Evolutionary conservation across 1,140 invertebrate genomes (phyloP), one percentile per base, ranked within the genome.

Genomic region (Heliconius nattereri): DNA sequence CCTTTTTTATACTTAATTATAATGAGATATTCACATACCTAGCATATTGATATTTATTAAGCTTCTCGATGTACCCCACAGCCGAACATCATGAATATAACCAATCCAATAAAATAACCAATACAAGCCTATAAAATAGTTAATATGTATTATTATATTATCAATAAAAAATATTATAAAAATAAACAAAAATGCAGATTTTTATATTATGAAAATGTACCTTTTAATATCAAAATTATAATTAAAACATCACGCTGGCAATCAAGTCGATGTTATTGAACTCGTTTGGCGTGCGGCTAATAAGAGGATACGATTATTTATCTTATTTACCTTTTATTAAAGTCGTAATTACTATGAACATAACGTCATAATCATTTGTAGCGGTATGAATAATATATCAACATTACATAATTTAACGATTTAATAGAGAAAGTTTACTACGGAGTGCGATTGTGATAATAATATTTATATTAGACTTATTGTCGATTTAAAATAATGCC

Each of bases 301-400:
- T 57, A 20, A 37, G 71, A 71, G 20, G 3, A 19, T 71, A 13
- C 32, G 49, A 71, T 75, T 75, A 6, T 75, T 26, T 45, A 37
- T 40, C 60, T 71, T 79, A 54, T 52, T 0, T 3, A 0, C 0
- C 11, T 19, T 26, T 0, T 11, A 19, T 40, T 75, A 74, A 75
- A 57, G 73, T 79, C n/a, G 20, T 35, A 16, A 37, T 75, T 75
- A 26, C 52, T 26, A 40, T 32, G 8, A n/a, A 32, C 6, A 71
- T 49, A 32, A 32, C n/a, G 32, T 23, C 57, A 71, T 71, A 70
- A 73, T 78, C 35, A 75, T 72, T 83, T 72, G 49, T 78, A 75
- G 73, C 71, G 54, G 76, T 71, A 78, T 78, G 78, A 76, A 78
- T 81, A 81, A 83, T 77, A 81, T 79, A 81, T 78, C 45, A 77